Base-by-base conservation (phyloP, 2,888 invertebrate species). In the Strigamia maritima region DNA sequence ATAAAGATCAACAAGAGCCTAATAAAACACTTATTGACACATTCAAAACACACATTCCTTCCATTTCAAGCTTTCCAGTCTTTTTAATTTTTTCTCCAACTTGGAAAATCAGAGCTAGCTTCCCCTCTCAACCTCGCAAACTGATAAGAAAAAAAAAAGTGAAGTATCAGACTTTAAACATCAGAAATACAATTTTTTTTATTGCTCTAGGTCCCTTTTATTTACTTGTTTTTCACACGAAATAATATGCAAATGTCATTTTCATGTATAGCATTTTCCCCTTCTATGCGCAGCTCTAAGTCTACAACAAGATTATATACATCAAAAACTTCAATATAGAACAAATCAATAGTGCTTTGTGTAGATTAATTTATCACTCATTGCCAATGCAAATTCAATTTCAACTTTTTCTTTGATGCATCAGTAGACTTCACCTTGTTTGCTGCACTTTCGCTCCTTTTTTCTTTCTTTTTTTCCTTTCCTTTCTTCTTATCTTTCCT, bases 391-490 rank as follows among this genome's bases (percentile, higher is more conserved):
- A 70, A 70, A 70, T 70, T 70, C 70, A 70, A 70, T 70, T 70
- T 70, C 70, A 70, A 70, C 70, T 70, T 70, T 60, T 60, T 70
- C 70, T 70, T 70, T 70, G 70, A 70, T 70, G 70, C 70, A 70
- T 70, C 70, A 70, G 28, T n/a, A 70, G 70, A 28, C 70, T 26
- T 70, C 70, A 70, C 70, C 70, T 70, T 70, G 70, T 70, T 70
- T 70, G 24, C 70, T 28, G n/a, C 70, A 70, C 70, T 70, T 70
- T 70, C 70, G 8, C 60, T 16, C 10, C 35, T 35, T 35, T 6
- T 6, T 16, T 16, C 3, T 19, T 19, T 19, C 19, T 19, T 8
- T 19, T 19, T 54, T 44, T 44, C 16, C 19, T 19, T 19, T 19
- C 19, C 54, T 19, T 19, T 54, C 19, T 54, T 54, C n/a, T 54